Base-by-base conservation (phyloP, 1,140 invertebrate species). In the Caenorhabditis brenneri region DNA sequence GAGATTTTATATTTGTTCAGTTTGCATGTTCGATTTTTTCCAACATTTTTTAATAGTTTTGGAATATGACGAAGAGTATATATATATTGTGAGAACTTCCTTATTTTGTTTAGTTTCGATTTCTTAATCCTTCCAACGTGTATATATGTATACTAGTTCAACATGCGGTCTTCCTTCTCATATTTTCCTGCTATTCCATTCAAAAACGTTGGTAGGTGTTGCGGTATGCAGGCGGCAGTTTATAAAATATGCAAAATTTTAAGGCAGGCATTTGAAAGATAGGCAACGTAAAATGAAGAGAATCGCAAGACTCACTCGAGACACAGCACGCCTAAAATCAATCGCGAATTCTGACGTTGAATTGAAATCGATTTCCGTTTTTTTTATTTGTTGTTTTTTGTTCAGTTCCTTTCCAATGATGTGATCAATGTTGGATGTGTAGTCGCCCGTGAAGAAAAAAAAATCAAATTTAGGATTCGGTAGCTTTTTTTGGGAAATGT, bases 181-280 rank as follows among this genome's bases (percentile, higher is more conserved):
- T 5, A 27, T 10, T 24, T 55, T 55, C 22, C 27, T 27, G 6
- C 22, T 19, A 19, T 22, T 55, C 22, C 12, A 42, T 42, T 42
- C 39, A 42, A 42, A 42, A 42, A 15, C 15, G 27, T 27, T 19
- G 12, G 31, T 24, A 65, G 58, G 58, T 65, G 58, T 27, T 36
- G 65, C n/a, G 42, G 22, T 46, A 74, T 65, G 31, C 36, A 10
- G n/a, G 65, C 65, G 36, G 33, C 29, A 74, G 65, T 27, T 74
- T 46, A 74, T 74, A 42, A 74, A 74, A 74, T 74, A 74, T 74
- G 65, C 65, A 74, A 74, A 74, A 74, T 22, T 74, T 74, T 74
- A 42, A 24, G 33, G 22, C 33, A 31, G 33, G 31, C 33, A 9
- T 31, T 36, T 31, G 58, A 15, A 33, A 65, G 10, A 24, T 74